Conservation (phyloP, 2,888 invertebrate genomes). For the Siphlonurus alternatus region DNA sequence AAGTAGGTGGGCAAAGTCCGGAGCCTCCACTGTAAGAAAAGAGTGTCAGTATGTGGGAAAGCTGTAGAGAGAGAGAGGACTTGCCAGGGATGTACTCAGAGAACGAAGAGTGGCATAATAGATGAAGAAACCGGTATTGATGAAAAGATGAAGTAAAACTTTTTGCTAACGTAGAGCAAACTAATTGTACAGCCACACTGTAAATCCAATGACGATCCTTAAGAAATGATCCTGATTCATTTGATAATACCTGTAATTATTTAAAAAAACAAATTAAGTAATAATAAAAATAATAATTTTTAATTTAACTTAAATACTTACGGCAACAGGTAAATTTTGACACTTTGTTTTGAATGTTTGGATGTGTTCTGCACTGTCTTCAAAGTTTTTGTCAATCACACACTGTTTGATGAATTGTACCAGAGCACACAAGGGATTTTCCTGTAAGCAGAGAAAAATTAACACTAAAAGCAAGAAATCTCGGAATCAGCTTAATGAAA, state of each 20-base stretch:
- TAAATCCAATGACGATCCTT: conserved; percentile 38
- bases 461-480: conserved; percentile 2
- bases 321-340: neutral
- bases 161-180: conserved; percentile 40
- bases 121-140: conserved; percentile 43
- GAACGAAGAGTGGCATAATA: conserved; percentile 20
- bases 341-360: neutral
- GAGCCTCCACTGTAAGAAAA: conserved; percentile 2
- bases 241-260: neutral
- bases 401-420: conserved; percentile 16
- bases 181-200: conserved; percentile 36
- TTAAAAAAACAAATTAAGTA: neutral
- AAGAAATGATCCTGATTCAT: conserved; percentile 8
- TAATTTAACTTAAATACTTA: no score
- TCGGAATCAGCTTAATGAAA: neutral
- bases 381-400: neutral
- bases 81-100: neutral
- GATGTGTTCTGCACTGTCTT: neutral
- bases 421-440: conserved; percentile 41
- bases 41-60: neutral
- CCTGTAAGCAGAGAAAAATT: conserved; percentile 29
- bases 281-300: neutral
- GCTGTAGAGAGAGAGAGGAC: no score
- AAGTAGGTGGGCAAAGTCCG: neutral
- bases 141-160: conserved; percentile 44